Base-by-base conservation (phyloP, 2,888 invertebrate genomes). In the Chymomyza fuscimana region DNA sequence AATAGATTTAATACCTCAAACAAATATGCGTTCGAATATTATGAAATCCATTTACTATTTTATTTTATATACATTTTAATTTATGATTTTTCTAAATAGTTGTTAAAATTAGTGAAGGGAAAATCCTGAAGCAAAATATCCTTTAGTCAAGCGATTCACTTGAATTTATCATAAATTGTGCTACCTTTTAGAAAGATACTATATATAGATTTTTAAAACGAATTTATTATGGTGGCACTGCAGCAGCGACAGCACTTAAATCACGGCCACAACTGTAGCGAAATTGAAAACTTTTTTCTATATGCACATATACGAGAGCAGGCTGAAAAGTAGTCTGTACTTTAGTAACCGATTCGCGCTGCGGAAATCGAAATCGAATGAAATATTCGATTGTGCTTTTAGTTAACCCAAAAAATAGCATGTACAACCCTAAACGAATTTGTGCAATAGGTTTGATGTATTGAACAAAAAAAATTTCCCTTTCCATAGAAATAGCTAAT, bases 261-360 rank as follows among this genome's bases (percentile, higher is more conserved):
- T 83, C 80, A 83, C 81, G 71, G 76, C 63, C 72, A 52, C 74
- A 78, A 83, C 76, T 79, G 77, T 65, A 73, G 69, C 68, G 69
- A 78, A 83, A 85, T 81, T 80, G 77, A 78, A 83, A 85, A 82
- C 73, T 84, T 88, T 82, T 25, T 74, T 58, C 76, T 60, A 52
- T 66, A 50, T 52, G 16, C 25, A 10, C 9, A 7, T 32, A 32
- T 32, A 32, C 32, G 32, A 32, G 32, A 7, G 32, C 9, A 9
- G 32, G 6, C 6, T 32, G 32, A 32, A 32, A 32, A 32, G 32
- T 7, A 3, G 9, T 32, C 25, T 32, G 32, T 0, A 25, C 3
- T 25, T 9, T 32, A 0, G 32, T 32, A 9, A 32, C 3, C 1
- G 32, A 5, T 32, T 32, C 6, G 32, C 1, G 25, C 32, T 32